phyloP scores from a whole-genome alignment of 1,140 invertebrate species.

The Harpegnathos saltator region DNA sequence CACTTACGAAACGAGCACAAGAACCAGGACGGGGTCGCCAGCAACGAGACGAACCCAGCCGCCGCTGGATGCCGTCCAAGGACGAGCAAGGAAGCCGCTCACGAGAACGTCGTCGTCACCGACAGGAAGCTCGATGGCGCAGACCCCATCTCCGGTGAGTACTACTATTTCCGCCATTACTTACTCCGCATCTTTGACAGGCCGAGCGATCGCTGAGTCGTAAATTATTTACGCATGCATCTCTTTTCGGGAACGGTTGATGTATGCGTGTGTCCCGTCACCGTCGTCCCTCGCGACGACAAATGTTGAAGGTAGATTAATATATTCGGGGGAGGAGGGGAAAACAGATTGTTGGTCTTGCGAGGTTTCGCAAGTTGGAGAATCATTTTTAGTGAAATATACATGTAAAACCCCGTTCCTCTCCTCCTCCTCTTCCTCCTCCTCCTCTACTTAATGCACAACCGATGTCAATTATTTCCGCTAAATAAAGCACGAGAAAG shows the following conservation, averaged over 20 bases:
- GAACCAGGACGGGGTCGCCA: constrained; percentile 65
- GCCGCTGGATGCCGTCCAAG: constrained; percentile 77
- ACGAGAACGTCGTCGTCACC: constrained; percentile 72
- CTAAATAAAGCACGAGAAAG: too few relatives aligned
- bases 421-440: too few relatives aligned
- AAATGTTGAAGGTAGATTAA: constrained; percentile 17
- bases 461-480: too few relatives aligned
- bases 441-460: too few relatives aligned
- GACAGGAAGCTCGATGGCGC: constrained; percentile 80
- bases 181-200: constrained; percentile 70
- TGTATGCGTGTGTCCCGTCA: background rate
- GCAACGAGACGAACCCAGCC: constrained; percentile 69
- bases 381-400: too few relatives aligned
- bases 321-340: background rate
- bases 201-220: constrained; percentile 46
- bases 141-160: constrained; percentile 82
- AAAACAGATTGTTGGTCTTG: background rate
- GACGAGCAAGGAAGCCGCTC: constrained; percentile 76
- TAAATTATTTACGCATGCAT: constrained; percentile 71
- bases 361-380: too few relatives aligned
- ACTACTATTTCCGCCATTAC: constrained; percentile 70
- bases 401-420: too few relatives aligned
- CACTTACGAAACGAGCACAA: constrained; percentile 73
- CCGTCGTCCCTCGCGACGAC: background rate
- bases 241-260: constrained; percentile 12